phyloP scores from a whole-genome alignment of 2,113 vertebrate genomes.

The Tapirus terrestris region DNA sequence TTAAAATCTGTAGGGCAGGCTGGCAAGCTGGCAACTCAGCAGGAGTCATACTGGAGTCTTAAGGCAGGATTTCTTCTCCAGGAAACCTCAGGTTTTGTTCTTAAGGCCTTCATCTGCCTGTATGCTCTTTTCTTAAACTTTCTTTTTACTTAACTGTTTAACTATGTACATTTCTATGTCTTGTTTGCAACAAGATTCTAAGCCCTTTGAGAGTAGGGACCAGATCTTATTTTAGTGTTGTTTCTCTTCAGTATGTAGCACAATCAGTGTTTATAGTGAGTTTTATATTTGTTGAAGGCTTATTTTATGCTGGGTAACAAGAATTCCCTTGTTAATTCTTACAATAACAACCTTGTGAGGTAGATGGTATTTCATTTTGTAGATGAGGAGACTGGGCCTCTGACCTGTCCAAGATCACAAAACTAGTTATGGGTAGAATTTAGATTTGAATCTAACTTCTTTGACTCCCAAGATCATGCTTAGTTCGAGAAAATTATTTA shows the following conservation, averaged over 20 bases:
- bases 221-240: conserved; percentile 40
- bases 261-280: not conserved
- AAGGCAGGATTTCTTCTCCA: not conserved
- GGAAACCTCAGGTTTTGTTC: not conserved
- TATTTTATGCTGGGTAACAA: conserved; percentile 33
- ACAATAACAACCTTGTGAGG: not conserved
- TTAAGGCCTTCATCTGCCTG: not conserved
- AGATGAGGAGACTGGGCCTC: not conserved
- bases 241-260: not conserved
- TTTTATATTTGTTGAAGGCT: conserved; percentile 43
- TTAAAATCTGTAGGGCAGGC: not conserved
- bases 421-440: conserved; percentile 27
- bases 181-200: conserved; percentile 23
- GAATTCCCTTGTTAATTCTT: conserved; percentile 42
- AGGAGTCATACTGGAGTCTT: not conserved
- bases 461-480: not conserved
- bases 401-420: not conserved
- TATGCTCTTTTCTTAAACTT: not conserved
- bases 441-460: conserved; percentile 37
- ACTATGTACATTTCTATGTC: not conserved
- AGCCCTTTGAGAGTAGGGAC: not conserved
- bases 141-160: conserved; percentile 29
- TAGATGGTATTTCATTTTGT: conserved; percentile 2
- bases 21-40: not conserved
- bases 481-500: conserved; percentile 40